Percentiles rank a stretch among this genome's conserved stretches.
These are phyloP conservation scores for Phenganax marumi DNA, from an alignment of 92 coral and sea anemone genomes.

Conservation along the genomic window DNA sequence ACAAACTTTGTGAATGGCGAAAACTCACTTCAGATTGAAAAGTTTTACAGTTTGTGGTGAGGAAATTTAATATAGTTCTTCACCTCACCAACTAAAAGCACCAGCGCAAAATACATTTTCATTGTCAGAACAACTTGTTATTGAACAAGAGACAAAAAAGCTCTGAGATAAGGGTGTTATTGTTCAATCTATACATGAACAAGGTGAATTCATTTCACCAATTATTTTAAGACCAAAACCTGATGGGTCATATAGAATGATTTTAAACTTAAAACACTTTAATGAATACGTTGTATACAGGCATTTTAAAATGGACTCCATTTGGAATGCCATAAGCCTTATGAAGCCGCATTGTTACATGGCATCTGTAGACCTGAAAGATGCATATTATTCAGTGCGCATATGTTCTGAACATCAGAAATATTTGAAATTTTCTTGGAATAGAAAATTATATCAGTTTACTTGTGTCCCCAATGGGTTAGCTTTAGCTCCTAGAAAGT, in stretches of 20 bases:
- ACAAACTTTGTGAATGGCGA: constrained; percentile 39
- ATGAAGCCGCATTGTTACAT: constrained; percentile 15
- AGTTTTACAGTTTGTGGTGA: constrained; percentile 36
- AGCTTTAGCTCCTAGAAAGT: constrained; percentile 56
- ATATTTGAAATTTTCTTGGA: neutral
- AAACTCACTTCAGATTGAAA: constrained; percentile 47
- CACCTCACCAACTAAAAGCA: constrained; percentile 33
- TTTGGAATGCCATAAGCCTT: constrained; percentile 8
- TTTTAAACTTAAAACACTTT: neutral
- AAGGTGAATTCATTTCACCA: no score
- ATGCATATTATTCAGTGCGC: neutral
- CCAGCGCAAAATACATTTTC: constrained; percentile 9
- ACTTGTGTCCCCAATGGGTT: constrained; percentile 66
- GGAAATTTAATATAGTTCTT: constrained; percentile 32
- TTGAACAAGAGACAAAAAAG: constrained; percentile 19
- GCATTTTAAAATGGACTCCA: constrained; percentile 13
- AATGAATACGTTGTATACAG: neutral
- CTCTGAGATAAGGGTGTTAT: constrained; percentile 18
- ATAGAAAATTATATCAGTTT: constrained; percentile 23
- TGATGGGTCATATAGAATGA: constrained; percentile 7
- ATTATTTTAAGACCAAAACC: neutral
- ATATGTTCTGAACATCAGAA: neutral
- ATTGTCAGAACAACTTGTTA: constrained; percentile 20
- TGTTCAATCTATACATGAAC: neutral
- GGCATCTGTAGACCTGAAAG: constrained; percentile 9